Evolutionary conservation across 2,113 vertebrate genomes (phyloP), one percentile per base, ranked within the genome.

Genomic region (Pelvicachromis taeniatus): DNA sequence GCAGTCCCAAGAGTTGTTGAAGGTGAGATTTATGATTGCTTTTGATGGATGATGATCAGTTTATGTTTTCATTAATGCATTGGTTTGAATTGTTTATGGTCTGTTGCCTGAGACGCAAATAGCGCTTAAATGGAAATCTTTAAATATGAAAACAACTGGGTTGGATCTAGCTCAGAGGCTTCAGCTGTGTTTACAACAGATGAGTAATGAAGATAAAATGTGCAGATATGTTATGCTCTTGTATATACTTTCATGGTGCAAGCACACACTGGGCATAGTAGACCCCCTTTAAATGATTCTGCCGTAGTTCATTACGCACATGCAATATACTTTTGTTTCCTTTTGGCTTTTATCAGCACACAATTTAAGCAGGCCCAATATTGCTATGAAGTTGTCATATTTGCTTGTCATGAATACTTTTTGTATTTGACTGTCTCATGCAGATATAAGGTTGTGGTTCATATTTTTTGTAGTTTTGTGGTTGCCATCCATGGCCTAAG

Each of bases 11-110:
- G 88, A 31, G 83, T 86, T 61, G 48, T 86, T 9, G 78, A 78
- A 92, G 90, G 93, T 95, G 88, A 92, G 90, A 35, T n/a, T 17
- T 26, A 3, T 50, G 56, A 9, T 3, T 17, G 70, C 3, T 23
- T 78, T 81, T 31, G 35, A 35, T 58, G 4, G 2, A 53, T 10
- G 11, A 26, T 14, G 8, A 77, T 59, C 19, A 16, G 7, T 26
- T 35, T 52, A 9, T 38, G 19, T 14, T 12, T 78, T 40, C 40
- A 45, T 85, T 65, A 48, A 11, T 48, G 9, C 5, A 16, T 7
- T 61, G n/a, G 9, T 81, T 35, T 61, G 33, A 52, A 29, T 11
- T 35, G 48, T 38, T 16, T 12, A 13, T 6, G 54, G 40, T 33
- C 10, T 77, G 19, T 14, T 79, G 55, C 21, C 26, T 48, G 9